These are phyloP conservation scores for Agrotis ipsilon DNA, from an alignment of 2,888 invertebrate species.

Conservation along the genomic window DNA sequence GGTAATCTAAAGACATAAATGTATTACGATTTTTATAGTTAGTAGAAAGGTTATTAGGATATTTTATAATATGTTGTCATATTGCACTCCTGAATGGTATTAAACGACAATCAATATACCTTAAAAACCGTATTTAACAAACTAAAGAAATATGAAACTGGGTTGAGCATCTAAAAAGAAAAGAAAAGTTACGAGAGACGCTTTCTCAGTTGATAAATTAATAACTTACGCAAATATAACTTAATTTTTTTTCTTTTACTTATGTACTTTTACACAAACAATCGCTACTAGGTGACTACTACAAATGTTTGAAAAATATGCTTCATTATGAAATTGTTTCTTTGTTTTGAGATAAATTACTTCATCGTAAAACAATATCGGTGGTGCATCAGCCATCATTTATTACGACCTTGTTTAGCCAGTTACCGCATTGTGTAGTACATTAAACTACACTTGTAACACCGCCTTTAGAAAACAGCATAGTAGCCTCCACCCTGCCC, in stretches of 20 bases:
- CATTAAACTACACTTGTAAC: slow-evolving; percentile 6
- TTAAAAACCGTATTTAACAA: too few species aligned
- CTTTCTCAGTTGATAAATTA: too few species aligned
- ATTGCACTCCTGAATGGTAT: too few species aligned
- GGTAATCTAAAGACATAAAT: neutral
- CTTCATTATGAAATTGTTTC: neutral
- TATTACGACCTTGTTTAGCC: slow-evolving; percentile 33
- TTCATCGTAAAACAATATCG: slow-evolving; percentile 45
- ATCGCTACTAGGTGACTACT: too few species aligned
- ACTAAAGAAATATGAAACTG: neutral
- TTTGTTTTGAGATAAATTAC: slow-evolving; percentile 26
- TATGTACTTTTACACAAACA: too few species aligned
- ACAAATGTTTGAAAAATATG: too few species aligned
- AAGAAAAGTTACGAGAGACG: too few species aligned
- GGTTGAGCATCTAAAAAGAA: neutral
- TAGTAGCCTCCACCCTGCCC: neutral
- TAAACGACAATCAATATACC: too few species aligned
- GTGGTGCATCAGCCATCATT: slow-evolving; percentile 34
- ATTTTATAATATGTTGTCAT: too few species aligned
- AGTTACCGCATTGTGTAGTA: slow-evolving; percentile 8
- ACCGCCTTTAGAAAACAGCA: neutral
- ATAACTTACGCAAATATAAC: too few species aligned
- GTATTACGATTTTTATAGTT: neutral
- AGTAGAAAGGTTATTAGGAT: neutral
- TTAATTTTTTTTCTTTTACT: too few species aligned